Percentiles rank a stretch among this genome's conserved stretches.
These are phyloP conservation scores for Acleris literana DNA, from an alignment of 2,888 invertebrate species.

Conservation along the genomic window DNA sequence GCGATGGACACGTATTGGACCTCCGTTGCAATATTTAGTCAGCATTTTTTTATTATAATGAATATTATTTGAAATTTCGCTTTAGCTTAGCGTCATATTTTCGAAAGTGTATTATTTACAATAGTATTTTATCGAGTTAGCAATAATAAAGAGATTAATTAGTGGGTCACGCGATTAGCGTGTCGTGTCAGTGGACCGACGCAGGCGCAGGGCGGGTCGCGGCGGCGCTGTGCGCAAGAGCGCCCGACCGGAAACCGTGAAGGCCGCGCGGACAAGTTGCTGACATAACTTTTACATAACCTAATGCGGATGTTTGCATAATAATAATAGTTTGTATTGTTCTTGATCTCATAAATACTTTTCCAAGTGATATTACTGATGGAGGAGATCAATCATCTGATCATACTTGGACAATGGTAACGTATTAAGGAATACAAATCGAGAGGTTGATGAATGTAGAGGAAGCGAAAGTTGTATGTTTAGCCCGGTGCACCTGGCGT, in stretches of 20 bases:
- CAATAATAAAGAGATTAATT: constrained; percentile 31
- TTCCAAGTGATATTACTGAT: not conserved
- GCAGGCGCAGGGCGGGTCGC: constrained; percentile 28
- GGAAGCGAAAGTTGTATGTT: too few species aligned
- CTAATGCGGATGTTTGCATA: constrained; percentile 36
- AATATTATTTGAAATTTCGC: not conserved
- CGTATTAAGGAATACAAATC: too few species aligned
- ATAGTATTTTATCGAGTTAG: constrained; percentile 9
- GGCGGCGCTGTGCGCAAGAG: constrained; percentile 41
- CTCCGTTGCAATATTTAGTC: constrained; percentile 51
- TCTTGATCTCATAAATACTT: constrained; percentile 6
- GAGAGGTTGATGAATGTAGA: too few species aligned
- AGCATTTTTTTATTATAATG: not conserved
- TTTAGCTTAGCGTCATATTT: not conserved
- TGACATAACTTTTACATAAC: constrained; percentile 36
- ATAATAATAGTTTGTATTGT: constrained; percentile 19
- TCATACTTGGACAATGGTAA: too few species aligned
- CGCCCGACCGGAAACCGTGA: constrained; percentile 49
- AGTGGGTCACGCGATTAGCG: constrained; percentile 47
- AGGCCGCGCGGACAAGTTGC: constrained; percentile 42
- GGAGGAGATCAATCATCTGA: not conserved
- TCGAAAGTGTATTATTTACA: not conserved
- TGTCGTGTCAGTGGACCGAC: constrained; percentile 46
- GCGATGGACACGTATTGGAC: constrained; percentile 68
- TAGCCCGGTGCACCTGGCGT: too few species aligned